Percentiles rank a stretch among this genome's conserved stretches.
These are phyloP conservation scores for Ormyrus rosae DNA, from an alignment of 2,888 invertebrate genomes.

Conservation along the genomic window DNA sequence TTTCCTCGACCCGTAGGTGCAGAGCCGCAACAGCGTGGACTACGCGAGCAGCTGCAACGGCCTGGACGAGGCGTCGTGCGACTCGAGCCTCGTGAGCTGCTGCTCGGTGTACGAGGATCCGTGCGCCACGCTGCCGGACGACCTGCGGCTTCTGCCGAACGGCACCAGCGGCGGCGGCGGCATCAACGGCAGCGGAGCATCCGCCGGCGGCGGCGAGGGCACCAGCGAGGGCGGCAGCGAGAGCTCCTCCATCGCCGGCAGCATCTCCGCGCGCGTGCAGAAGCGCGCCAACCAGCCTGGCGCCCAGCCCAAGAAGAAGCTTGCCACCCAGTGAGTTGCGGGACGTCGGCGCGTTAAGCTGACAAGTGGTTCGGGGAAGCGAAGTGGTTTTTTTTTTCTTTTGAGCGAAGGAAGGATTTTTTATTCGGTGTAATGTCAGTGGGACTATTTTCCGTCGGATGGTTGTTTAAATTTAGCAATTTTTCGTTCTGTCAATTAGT, in stretches of 20 bases:
- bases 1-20: constrained; percentile 23
- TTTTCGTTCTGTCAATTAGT: no score
- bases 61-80: constrained; percentile 83
- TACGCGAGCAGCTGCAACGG: constrained; percentile 83
- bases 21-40: constrained; percentile 80
- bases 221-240: constrained; percentile 87
- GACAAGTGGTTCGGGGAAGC: no score
- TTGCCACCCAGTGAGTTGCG: constrained; percentile 25
- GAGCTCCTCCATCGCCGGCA: constrained; percentile 84
- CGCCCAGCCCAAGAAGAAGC: constrained; percentile 53
- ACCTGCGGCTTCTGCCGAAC: constrained; percentile 61
- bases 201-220: constrained; percentile 75
- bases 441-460: no score
- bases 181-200: constrained; percentile 81
- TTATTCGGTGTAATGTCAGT: no score
- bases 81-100: constrained; percentile 87
- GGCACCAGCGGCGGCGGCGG: constrained; percentile 75
- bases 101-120: constrained; percentile 84
- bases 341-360: no score
- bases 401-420: no score
- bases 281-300: constrained; percentile 74
- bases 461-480: no score
- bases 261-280: constrained; percentile 70
- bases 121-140: constrained; percentile 76
- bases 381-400: no score